Evolutionary conservation across 2,888 invertebrate genomes (phyloP), one percentile per base, ranked within the genome.

Genomic region (Ischnus inquisitorius): DNA sequence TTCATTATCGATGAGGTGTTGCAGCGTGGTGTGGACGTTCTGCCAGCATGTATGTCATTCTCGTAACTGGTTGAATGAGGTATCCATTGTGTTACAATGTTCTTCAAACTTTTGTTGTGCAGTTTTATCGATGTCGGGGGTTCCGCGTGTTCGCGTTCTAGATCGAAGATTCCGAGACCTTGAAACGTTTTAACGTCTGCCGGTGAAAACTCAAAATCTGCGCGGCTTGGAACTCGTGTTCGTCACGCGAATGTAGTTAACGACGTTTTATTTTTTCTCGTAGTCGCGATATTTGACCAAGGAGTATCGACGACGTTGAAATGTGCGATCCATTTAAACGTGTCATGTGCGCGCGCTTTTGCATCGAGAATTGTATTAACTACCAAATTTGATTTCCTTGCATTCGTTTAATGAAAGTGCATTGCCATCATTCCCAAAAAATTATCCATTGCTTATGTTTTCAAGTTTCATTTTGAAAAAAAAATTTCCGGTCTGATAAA

Each of bases 1-100:
- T 48, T 64, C 22, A 39, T 81, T 41, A 19, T 62, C 41, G 46
- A 65, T 79, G 54, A n/a, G 39, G 12, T 12, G 54, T 51, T 12
- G 12, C 62, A 1, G 22, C 14, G 43, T 60, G 60, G n/a, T 76
- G 69, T 65, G 65, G 5, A 71, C 39, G 43, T 10, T 28, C n/a
- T 19, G 39, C 16, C 14, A 60, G 41, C 34, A 28, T 72, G 60
- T 16, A 34, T 54, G 62, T 68, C n/a, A 39, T 34, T 25, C 10
- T 4, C 25, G 62, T 25, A 34, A 41, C 69, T 25, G 14, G 51
- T 22, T 19, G 67, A 67, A 57, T 76, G 76, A 57, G 43, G 16
- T 67, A 22, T 43, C 16, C 8, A 25, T 28, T 43, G 64, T 64
- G 54, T 28, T 6, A 14, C 8, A 3, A 3, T 41, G 19, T 3